Evolutionary conservation across 1,140 invertebrate species (phyloP).

Genomic region (Ceratosolen fusciceps): DNA sequence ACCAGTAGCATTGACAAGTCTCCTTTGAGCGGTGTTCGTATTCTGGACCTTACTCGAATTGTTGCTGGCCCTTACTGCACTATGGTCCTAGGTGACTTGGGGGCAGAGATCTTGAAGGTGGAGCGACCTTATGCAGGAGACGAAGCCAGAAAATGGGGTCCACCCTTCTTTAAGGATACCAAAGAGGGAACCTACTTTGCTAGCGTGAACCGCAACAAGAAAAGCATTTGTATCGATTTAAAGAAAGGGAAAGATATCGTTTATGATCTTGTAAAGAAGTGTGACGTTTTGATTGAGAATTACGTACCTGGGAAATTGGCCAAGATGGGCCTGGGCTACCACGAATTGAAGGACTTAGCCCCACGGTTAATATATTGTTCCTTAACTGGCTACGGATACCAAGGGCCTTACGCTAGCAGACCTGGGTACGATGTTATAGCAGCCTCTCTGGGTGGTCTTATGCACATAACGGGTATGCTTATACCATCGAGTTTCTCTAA

Average conservation of each 20-base stretch:
- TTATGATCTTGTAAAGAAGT: slow-evolving; percentile 79
- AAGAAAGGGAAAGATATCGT: slow-evolving; percentile 85
- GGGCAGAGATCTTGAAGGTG: slow-evolving; percentile 95
- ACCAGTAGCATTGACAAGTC: slow-evolving; percentile 50
- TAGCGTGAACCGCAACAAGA: slow-evolving; percentile 94
- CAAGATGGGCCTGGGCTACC: slow-evolving; percentile 84
- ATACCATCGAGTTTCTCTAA: slow-evolving; percentile 58
- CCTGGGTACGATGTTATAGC: slow-evolving; percentile 97
- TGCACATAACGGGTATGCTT: slow-evolving; percentile 89
- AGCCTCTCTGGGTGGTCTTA: slow-evolving; percentile 89
- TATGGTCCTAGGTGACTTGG: slow-evolving; percentile 94
- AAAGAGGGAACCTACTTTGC: slow-evolving; percentile 89
- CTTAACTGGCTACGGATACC: slow-evolving; percentile 90
- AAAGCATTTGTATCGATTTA: slow-evolving; percentile 91
- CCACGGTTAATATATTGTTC: slow-evolving; percentile 94
- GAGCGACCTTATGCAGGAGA: slow-evolving; percentile 87
- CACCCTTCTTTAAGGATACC: slow-evolving; percentile 85
- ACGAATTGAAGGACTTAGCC: slow-evolving; percentile 79
- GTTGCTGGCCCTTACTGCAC: slow-evolving; percentile 85
- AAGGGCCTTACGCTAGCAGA: slow-evolving; percentile 87
- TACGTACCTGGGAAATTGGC: slow-evolving; percentile 92
- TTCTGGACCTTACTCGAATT: slow-evolving; percentile 89
- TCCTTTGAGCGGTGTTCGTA: slow-evolving; percentile 77
- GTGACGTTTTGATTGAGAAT: slow-evolving; percentile 95
- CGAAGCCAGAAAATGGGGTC: slow-evolving; percentile 93